Conservation (phyloP, 2,888 invertebrate genomes). For the Hanleya hanleyi region DNA sequence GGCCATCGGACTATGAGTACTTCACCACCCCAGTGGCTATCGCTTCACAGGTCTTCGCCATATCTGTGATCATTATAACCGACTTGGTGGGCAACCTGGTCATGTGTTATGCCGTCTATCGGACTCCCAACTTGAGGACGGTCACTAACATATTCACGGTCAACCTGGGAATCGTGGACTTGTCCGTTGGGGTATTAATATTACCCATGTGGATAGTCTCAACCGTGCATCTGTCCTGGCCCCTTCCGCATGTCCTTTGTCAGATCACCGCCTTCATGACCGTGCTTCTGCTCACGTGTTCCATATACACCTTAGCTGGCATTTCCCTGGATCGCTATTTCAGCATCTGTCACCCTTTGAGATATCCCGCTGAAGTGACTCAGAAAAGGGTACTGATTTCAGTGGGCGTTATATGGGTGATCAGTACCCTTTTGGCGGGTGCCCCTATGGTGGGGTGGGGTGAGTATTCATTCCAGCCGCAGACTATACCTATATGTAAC, state of each 20-base stretch:
- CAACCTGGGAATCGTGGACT: constrained; percentile 44
- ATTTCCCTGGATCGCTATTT: constrained; percentile 58
- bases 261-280: constrained; percentile 38
- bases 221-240: constrained; percentile 22
- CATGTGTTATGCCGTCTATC: constrained; percentile 39
- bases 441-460: constrained; percentile 57
- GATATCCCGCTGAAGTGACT: constrained; percentile 51
- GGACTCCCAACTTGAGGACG: constrained; percentile 28
- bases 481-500: constrained; percentile 55
- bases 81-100: constrained; percentile 38
- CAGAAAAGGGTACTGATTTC: constrained; percentile 30
- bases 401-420: constrained; percentile 45
- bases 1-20: not conserved
- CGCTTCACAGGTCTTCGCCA: constrained; percentile 32
- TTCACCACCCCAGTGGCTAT: constrained; percentile 22
- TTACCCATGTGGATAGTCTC: constrained; percentile 44
- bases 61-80: constrained; percentile 26
- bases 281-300: constrained; percentile 44
- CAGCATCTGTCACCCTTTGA: constrained; percentile 55
- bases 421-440: constrained; percentile 45
- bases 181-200: constrained; percentile 35
- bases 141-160: constrained; percentile 40
- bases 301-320: constrained; percentile 55
- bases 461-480: constrained; percentile 51
- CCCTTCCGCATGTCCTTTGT: constrained; percentile 36